Conservation (phyloP, 1,140 invertebrate genomes). For the Scaptodrosophila lebanonensis region DNA sequence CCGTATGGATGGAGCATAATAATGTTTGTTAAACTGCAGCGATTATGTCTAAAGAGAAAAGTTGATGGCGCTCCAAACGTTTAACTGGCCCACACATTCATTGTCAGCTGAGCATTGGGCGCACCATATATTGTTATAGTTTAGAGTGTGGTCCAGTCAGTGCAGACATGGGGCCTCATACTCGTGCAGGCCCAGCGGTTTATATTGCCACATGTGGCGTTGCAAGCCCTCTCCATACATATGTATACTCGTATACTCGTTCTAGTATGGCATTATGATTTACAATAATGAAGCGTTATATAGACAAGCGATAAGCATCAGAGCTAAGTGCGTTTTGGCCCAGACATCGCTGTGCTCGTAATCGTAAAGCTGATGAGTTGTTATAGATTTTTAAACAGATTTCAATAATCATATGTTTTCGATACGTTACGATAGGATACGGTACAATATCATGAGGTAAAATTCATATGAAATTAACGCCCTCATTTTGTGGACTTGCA, state of each 20-base stretch:
- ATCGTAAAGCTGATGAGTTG: slow-evolving; percentile 70
- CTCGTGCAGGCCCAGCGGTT: slow-evolving; percentile 4
- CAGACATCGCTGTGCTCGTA: slow-evolving; percentile 22
- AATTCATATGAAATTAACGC: slow-evolving; percentile 32
- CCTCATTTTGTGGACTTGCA: slow-evolving; percentile 40
- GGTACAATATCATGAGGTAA: too few species aligned
- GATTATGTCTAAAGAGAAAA: slow-evolving; percentile 56
- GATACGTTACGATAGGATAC: too few species aligned
- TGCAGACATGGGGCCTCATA: slow-evolving; percentile 6
- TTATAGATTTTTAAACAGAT: slow-evolving; percentile 72
- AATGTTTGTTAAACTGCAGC: slow-evolving; percentile 62
- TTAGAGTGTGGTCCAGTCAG: slow-evolving; percentile 57
- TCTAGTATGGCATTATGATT: slow-evolving; percentile 63
- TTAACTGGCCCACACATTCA: slow-evolving; percentile 46
- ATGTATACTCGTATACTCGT: too few species aligned
- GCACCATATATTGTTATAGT: slow-evolving; percentile 57
- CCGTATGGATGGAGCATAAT: slow-evolving; percentile 41
- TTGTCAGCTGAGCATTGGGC: slow-evolving; percentile 51
- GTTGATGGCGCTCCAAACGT: slow-evolving; percentile 43
- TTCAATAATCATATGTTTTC: slow-evolving; percentile 51
- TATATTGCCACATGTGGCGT: slow-evolving; percentile 40
- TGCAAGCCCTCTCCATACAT: slow-evolving; percentile 21
- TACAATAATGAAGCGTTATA: slow-evolving; percentile 71
- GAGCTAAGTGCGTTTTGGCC: neutral
- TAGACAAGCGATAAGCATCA: slow-evolving; percentile 60